Evolutionary conservation across 2,797 vertebrate species (phyloP).

Genomic region (Varecia variegata): DNA sequence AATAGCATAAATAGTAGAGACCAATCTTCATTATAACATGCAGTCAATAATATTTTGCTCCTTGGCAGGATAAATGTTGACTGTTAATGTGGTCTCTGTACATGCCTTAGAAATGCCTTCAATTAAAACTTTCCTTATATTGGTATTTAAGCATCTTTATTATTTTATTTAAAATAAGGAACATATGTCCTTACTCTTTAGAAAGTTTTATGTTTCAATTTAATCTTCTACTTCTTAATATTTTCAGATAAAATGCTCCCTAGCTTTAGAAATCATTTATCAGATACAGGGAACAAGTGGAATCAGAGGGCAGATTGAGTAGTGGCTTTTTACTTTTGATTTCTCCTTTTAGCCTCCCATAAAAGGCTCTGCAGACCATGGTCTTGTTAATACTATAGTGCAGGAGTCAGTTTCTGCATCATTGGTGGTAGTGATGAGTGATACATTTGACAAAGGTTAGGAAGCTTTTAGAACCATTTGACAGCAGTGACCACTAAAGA

Average conservation of each 20-base stretch:
- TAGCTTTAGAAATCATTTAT: neutral
- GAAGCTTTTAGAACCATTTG: constrained; percentile 36
- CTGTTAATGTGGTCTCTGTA: neutral
- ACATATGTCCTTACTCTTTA: neutral
- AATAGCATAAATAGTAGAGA: neutral
- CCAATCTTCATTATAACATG: neutral
- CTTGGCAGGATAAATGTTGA: neutral
- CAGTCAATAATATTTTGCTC: neutral
- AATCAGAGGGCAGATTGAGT: neutral
- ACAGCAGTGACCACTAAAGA: neutral
- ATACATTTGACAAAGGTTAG: neutral
- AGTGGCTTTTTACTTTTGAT: neutral
- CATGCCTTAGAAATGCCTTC: neutral
- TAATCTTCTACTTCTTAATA: neutral
- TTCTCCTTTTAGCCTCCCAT: neutral
- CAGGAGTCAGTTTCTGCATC: neutral
- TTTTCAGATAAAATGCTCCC: neutral
- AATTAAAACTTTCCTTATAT: neutral
- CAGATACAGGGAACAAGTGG: neutral
- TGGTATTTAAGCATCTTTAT: neutral
- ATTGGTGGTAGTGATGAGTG: neutral
- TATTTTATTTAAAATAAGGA: constrained; percentile 10
- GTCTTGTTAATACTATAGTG: neutral
- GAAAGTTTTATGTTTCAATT: neutral
- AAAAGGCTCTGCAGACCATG: neutral